Evolutionary conservation across 2,797 vertebrate species (phyloP).

Genomic region (Siniperca scherzeri): DNA sequence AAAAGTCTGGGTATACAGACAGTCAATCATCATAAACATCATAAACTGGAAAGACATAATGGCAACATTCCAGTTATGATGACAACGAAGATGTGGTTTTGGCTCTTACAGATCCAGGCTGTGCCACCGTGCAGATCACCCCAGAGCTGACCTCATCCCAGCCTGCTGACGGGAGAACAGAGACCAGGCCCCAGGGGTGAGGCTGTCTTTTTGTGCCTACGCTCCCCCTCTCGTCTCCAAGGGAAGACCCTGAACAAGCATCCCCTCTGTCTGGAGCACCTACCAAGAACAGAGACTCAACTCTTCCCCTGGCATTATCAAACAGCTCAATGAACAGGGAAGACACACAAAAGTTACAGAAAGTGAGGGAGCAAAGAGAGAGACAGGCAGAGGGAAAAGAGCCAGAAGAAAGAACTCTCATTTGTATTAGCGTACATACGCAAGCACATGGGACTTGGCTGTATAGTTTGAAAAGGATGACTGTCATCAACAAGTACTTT

Average conservation of each 20-base stretch:
- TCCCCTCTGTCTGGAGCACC: conserved; percentile 61
- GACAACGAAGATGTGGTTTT: conserved; percentile 25
- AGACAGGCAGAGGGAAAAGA: conserved; percentile 1
- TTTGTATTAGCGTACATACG: conserved; percentile 6
- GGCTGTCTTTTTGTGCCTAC: conserved; percentile 48
- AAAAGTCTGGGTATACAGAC: conserved; percentile 8
- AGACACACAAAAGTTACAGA: conserved; percentile 49
- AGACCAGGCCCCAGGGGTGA: conserved; percentile 52
- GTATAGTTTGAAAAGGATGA: conserved; percentile 3
- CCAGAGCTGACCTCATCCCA: conserved; percentile 64
- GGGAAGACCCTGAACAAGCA: conserved; percentile 65
- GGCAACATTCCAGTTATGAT: conserved; percentile 15
- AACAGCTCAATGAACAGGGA: conserved; percentile 51
- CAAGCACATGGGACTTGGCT: not conserved
- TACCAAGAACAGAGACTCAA: conserved; percentile 59
- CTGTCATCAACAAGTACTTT: conserved; percentile 36
- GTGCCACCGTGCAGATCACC: conserved; percentile 23
- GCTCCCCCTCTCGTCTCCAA: conserved; percentile 41
- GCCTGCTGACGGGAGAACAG: conserved; percentile 62
- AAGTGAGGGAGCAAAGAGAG: conserved; percentile 31
- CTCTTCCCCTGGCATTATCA: conserved; percentile 54
- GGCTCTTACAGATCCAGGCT: conserved; percentile 29
- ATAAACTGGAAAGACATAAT: conserved; percentile 24
- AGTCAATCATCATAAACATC: conserved; percentile 20
- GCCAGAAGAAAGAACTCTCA: conserved; percentile 17